These are phyloP conservation scores for Prionailurus viverrinus DNA, from an alignment of 2,113 vertebrate genomes.

Conservation along the genomic window DNA sequence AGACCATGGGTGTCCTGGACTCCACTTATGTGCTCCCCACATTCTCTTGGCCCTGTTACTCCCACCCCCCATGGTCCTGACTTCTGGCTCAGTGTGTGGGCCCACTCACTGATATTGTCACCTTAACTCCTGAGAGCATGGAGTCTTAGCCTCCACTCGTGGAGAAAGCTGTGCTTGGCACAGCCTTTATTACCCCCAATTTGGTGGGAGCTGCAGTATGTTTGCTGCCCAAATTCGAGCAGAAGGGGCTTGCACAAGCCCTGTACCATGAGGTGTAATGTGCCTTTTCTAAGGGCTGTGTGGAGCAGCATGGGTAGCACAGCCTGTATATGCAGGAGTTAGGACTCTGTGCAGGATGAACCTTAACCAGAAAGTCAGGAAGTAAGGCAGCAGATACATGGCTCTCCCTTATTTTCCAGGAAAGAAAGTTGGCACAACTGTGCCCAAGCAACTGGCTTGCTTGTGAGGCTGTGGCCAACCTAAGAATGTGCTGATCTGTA, in stretches of 20 bases:
- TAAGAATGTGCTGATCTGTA: accelerated
- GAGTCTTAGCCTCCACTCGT: background rate
- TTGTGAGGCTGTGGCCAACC: background rate
- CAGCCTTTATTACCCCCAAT: background rate
- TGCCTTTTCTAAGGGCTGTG: background rate
- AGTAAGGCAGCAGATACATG: background rate
- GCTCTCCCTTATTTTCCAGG: background rate
- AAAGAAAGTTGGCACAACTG: background rate
- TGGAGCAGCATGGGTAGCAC: background rate
- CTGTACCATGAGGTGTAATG: accelerated
- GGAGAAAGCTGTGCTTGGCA: background rate
- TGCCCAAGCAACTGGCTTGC: background rate
- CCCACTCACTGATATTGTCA: background rate
- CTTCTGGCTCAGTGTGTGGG: background rate
- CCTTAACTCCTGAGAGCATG: background rate
- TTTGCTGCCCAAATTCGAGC: background rate
- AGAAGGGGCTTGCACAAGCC: background rate
- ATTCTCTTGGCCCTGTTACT: background rate
- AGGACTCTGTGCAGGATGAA: background rate
- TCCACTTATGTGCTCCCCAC: background rate
- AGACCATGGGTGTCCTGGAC: background rate
- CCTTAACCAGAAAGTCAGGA: background rate
- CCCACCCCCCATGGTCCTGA: background rate
- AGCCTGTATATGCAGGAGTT: too few relatives aligned
- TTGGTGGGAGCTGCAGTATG: background rate